Percentiles rank a stretch among this genome's conserved stretches.
Evolutionary conservation across 2,797 vertebrate species (phyloP).

Genomic region (Acanthornis magna): DNA sequence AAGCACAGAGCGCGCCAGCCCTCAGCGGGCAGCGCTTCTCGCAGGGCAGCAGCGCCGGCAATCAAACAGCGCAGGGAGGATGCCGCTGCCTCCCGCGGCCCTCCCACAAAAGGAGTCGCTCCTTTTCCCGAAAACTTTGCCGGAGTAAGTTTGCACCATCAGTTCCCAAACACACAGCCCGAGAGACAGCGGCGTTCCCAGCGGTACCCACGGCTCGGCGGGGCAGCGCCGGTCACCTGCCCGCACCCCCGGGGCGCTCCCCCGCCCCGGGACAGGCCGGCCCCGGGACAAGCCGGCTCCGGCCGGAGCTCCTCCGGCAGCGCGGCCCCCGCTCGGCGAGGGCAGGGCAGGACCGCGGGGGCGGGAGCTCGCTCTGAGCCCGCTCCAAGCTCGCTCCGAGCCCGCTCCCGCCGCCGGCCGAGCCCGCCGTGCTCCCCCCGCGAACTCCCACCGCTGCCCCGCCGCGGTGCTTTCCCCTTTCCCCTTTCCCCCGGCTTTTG

Average conservation of each 20-base stretch:
- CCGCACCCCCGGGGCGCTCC: background rate
- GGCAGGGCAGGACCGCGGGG: background rate
- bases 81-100: background rate
- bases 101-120: background rate
- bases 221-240: background rate
- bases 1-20: background rate
- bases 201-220: background rate
- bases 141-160: background rate
- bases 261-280: background rate
- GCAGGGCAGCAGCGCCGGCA: background rate
- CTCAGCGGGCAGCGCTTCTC: background rate
- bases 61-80: background rate
- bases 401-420: background rate
- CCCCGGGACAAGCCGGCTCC: background rate
- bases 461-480: background rate
- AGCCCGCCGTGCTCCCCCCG: background rate
- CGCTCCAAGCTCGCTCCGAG: background rate
- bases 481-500: background rate
- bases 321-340: background rate
- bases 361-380: background rate
- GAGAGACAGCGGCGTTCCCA: accelerated
- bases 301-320: background rate
- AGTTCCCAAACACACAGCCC: background rate
- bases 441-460: background rate
- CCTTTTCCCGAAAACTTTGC: background rate